These are phyloP conservation scores for Cynopterus sphinx DNA, from an alignment of 2,797 vertebrate species.

Conservation along the genomic window DNA sequence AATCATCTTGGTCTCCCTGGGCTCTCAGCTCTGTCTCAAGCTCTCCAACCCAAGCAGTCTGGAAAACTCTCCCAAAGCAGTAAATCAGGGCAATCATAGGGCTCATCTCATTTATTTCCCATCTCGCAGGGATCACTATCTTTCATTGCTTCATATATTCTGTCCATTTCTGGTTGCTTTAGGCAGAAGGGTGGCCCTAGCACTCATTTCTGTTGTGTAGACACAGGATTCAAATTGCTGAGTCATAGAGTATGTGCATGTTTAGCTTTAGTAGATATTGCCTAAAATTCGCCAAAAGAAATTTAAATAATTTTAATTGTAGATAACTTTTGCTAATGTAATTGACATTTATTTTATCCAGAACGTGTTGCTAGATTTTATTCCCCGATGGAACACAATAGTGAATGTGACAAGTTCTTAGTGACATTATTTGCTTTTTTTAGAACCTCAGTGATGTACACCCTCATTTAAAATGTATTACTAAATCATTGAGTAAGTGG, in stretches of 20 bases:
- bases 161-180: neutral
- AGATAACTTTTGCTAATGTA: neutral
- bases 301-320: constrained; percentile 13
- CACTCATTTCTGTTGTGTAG: neutral
- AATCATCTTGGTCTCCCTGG: neutral
- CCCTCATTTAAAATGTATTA: constrained; percentile 34
- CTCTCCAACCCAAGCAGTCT: neutral
- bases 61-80: neutral
- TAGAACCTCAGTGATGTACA: neutral
- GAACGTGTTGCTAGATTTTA: constrained; percentile 33
- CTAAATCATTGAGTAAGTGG: neutral
- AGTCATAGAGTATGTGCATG: neutral
- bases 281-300: neutral
- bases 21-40: neutral
- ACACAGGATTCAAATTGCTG: neutral
- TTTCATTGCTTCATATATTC: neutral
- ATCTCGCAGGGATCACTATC: neutral
- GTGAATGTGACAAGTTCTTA: neutral
- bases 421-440: neutral
- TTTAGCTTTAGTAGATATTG: neutral
- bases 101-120: neutral
- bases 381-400: neutral
- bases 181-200: neutral
- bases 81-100: neutral
- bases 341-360: neutral